phyloP scores from a whole-genome alignment of 2,797 vertebrate species.

The Coluber constrictor region DNA sequence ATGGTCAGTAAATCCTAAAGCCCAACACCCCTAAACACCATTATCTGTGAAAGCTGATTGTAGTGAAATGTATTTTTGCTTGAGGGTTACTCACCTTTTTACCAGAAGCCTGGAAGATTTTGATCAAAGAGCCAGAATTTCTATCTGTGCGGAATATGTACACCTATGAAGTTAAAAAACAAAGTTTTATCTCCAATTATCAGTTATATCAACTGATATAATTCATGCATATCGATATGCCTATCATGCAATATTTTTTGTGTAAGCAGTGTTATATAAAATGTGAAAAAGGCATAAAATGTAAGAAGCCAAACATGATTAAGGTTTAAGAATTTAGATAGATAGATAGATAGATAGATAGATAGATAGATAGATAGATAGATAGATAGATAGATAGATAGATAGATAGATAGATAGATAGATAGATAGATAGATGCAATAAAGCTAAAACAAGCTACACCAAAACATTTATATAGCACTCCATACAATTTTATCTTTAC shows the following conservation, averaged over 20 bases:
- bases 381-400: too few relatives aligned
- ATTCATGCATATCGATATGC: not conserved
- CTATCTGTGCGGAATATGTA: slow-evolving; percentile 95
- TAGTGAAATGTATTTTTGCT: not conserved
- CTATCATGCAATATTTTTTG: not conserved
- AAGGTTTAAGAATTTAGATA: not conserved
- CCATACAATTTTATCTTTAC: not conserved
- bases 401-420: too few relatives aligned
- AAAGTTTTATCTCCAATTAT: not conserved
- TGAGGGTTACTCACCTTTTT: slow-evolving; percentile 84
- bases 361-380: too few relatives aligned
- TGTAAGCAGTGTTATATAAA: not conserved
- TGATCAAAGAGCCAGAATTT: slow-evolving; percentile 80
- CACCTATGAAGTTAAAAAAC: slow-evolving; percentile 74
- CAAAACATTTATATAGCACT: not conserved
- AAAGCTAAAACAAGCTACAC: not conserved
- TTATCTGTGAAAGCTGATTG: not conserved
- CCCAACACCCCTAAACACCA: not conserved
- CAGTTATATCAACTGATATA: not conserved
- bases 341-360: too few relatives aligned
- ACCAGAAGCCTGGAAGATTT: slow-evolving; percentile 92
- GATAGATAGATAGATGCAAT: not conserved
- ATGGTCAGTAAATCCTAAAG: not conserved
- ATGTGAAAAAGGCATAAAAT: not conserved
- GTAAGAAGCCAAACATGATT: not conserved